Evolutionary conservation across 35 echinoderm and acorn worm genomes (phyloP).

Genomic region (Holothuria glaberrima): DNA sequence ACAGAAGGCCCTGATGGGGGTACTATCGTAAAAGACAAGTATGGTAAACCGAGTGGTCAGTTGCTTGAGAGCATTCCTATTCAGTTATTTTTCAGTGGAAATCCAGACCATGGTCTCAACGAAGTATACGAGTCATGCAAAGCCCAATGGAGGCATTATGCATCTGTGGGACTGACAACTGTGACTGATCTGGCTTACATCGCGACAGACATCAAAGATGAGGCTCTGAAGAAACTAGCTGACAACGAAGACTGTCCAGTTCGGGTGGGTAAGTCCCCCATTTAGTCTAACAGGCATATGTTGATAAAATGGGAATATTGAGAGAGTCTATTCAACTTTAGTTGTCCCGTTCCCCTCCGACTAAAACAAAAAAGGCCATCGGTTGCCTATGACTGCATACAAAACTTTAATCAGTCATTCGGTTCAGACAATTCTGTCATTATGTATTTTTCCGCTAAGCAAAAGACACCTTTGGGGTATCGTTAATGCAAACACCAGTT

Average conservation of each 20-base stretch:
- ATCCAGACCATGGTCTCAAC: neutral
- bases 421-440: too few species aligned
- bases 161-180: conserved; percentile 26
- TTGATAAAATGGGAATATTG: too few species aligned
- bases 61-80: neutral
- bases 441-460: too few species aligned
- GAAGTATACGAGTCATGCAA: neutral
- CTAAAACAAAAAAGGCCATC: too few species aligned
- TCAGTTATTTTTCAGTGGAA: neutral
- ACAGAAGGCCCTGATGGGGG: neutral
- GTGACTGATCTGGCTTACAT: conserved; percentile 19
- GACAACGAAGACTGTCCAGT: neutral
- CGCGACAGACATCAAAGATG: neutral
- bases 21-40: neutral
- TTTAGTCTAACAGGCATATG: neutral
- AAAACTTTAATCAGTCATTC: too few species aligned
- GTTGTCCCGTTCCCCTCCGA: too few species aligned
- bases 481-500: too few species aligned
- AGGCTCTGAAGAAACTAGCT: neutral
- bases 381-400: too few species aligned
- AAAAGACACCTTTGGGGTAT: too few species aligned
- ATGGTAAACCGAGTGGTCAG: neutral
- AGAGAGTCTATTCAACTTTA: too few species aligned
- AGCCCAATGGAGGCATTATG: conserved; percentile 12
- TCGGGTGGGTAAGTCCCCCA: neutral